These are phyloP conservation scores for Onychostoma macrolepis DNA, from an alignment of 2,113 vertebrate genomes.

Conservation along the genomic window DNA sequence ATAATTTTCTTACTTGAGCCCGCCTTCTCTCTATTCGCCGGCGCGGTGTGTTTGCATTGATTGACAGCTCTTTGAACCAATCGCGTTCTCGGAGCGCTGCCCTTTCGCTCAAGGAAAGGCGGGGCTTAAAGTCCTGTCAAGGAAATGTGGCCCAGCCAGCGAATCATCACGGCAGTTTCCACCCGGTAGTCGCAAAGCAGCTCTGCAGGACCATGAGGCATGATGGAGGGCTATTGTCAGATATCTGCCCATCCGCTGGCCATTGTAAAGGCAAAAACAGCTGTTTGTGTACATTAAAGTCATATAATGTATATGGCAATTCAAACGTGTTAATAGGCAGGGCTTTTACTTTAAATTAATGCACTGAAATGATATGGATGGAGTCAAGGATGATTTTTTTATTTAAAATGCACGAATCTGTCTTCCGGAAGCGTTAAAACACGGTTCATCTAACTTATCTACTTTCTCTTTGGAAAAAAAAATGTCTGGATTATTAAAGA, in stretches of 20 bases:
- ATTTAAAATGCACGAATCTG: background rate
- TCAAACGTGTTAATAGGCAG: background rate
- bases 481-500: background rate
- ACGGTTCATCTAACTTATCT: background rate
- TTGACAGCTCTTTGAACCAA: constrained; percentile 62
- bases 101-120: constrained; percentile 54
- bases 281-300: background rate
- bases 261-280: background rate
- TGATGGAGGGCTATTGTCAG: constrained; percentile 7
- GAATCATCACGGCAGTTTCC: constrained; percentile 42
- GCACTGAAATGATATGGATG: background rate
- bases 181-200: constrained; percentile 50
- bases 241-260: background rate
- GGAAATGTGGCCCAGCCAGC: constrained; percentile 66
- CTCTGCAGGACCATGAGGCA: constrained; percentile 48
- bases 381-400: background rate
- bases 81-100: background rate
- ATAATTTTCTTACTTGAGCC: constrained; percentile 74
- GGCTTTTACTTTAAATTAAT: background rate
- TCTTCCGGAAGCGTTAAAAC: background rate
- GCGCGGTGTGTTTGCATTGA: constrained; percentile 54
- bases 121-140: constrained; percentile 56
- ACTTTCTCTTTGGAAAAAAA: background rate
- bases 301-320: background rate
- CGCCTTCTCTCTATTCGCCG: constrained; percentile 68